These are phyloP conservation scores for Corvus hawaiiensis DNA, from an alignment of 2,113 vertebrate species.

Conservation along the genomic window DNA sequence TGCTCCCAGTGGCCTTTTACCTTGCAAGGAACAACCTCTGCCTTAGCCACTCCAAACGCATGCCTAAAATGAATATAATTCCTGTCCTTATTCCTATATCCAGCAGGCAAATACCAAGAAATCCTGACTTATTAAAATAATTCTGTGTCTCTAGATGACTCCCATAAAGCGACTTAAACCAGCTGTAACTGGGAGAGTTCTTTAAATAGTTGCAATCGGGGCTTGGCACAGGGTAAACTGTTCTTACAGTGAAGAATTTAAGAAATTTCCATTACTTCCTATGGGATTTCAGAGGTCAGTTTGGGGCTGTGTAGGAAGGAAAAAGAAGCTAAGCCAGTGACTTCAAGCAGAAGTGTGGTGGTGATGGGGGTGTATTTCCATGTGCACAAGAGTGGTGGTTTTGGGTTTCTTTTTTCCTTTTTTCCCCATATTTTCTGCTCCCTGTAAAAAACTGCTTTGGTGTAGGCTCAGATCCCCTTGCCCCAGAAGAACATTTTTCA, in stretches of 20 bases:
- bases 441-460: background rate
- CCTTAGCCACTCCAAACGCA: background rate
- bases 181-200: background rate
- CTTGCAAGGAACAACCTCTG: background rate
- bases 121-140: slow-evolving; percentile 48
- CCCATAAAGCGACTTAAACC: background rate
- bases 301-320: background rate
- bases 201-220: background rate
- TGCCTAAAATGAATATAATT: slow-evolving; percentile 37
- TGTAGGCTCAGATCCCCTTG: background rate
- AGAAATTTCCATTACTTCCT: slow-evolving; percentile 39
- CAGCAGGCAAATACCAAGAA: slow-evolving; percentile 21
- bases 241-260: slow-evolving; percentile 13
- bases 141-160: background rate
- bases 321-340: background rate
- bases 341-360: background rate
- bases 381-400: background rate
- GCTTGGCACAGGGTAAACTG: background rate
- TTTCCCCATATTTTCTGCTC: background rate
- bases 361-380: background rate
- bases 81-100: background rate
- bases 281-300: slow-evolving; percentile 31
- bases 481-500: background rate
- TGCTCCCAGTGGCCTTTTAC: background rate
- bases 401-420: background rate